These are phyloP conservation scores for Sceliomorpha sp. DNA, from an alignment of 2,888 invertebrate species.

Conservation along the genomic window DNA sequence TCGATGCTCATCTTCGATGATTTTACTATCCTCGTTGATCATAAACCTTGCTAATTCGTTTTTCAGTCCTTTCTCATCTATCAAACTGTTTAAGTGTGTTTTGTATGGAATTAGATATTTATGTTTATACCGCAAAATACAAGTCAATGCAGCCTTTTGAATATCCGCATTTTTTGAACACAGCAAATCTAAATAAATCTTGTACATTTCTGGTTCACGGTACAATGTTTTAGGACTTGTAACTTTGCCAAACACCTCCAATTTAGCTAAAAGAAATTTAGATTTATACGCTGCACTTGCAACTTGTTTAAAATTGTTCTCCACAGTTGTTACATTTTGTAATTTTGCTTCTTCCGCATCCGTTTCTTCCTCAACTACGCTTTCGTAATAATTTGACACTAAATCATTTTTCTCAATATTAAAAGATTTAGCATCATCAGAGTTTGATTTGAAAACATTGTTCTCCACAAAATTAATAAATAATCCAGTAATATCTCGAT, in stretches of 20 bases:
- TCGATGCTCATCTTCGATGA: conserved; percentile 88
- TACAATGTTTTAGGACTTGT: conserved; percentile 90
- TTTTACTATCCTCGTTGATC: conserved; percentile 84
- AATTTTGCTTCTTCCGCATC: conserved; percentile 70
- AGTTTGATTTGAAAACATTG: conserved; percentile 84
- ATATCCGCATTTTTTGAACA: conserved; percentile 88
- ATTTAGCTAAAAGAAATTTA: conserved; percentile 84
- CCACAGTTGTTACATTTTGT: conserved; percentile 66
- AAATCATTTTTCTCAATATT: conserved; percentile 80
- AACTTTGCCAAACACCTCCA: conserved; percentile 89
- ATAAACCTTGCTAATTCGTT: conserved; percentile 91
- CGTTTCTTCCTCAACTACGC: conserved; percentile 74
- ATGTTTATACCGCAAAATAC: conserved; percentile 91
- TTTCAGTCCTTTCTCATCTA: conserved; percentile 94
- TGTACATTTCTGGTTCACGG: conserved; percentile 87
- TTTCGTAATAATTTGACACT: conserved; percentile 51
- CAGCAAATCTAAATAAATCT: conserved; percentile 89
- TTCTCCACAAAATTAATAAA: conserved; percentile 89
- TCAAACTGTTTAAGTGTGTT: conserved; percentile 88
- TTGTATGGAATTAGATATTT: conserved; percentile 90
- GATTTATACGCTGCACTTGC: conserved; percentile 59
- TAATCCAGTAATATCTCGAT: conserved; percentile 89
- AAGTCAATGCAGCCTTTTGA: conserved; percentile 92
- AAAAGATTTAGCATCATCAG: conserved; percentile 82
- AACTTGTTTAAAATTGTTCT: conserved; percentile 62